phyloP scores from a whole-genome alignment of 1,140 invertebrate genomes.

The Chrysoperla carnea region DNA sequence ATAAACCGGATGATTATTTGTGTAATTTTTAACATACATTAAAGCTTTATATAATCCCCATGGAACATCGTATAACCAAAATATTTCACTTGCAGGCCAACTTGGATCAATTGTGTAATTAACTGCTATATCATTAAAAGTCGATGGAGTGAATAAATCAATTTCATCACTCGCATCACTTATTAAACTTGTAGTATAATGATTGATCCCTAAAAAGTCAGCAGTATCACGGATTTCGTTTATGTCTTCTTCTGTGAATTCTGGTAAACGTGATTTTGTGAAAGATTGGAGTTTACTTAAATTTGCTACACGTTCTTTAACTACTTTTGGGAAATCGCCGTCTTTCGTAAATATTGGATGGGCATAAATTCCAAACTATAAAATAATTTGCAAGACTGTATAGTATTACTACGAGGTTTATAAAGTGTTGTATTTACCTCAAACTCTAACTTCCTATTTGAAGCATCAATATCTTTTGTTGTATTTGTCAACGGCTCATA shows the following conservation, averaged over 20 bases:
- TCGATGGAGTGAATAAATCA: conserved; percentile 26
- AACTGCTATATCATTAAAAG: conserved; percentile 28
- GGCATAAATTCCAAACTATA: conserved; percentile 40
- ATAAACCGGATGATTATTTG: conserved; percentile 30
- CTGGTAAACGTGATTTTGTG: conserved; percentile 22
- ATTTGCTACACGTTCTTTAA: conserved; percentile 29
- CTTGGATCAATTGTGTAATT: conserved; percentile 3
- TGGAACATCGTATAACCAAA: conserved; percentile 20
- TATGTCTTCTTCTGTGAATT: conserved; percentile 18
- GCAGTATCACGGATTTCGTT: conserved; percentile 14
- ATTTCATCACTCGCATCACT: conserved; percentile 18
- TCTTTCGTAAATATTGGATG: conserved; percentile 36
- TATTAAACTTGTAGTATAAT: conserved; percentile 31
- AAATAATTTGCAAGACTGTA: conserved; percentile 5
- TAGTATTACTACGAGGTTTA: too few species aligned
- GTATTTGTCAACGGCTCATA: conserved; percentile 32
- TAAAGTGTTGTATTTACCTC: conserved; percentile 11
- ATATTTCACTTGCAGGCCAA: conserved; percentile 1
- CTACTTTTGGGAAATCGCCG: conserved; percentile 41
- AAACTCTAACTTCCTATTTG: conserved; percentile 24
- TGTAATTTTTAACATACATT: conserved; percentile 31
- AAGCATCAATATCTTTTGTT: conserved; percentile 29
- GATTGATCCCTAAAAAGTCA: conserved; percentile 10
- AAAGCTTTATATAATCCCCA: conserved; percentile 31
- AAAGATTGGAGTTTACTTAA: conserved; percentile 33